Evolutionary conservation across 2,113 vertebrate species (phyloP), one percentile per base, ranked within the genome.

Genomic region (Erythrocercus mccallii): DNA sequence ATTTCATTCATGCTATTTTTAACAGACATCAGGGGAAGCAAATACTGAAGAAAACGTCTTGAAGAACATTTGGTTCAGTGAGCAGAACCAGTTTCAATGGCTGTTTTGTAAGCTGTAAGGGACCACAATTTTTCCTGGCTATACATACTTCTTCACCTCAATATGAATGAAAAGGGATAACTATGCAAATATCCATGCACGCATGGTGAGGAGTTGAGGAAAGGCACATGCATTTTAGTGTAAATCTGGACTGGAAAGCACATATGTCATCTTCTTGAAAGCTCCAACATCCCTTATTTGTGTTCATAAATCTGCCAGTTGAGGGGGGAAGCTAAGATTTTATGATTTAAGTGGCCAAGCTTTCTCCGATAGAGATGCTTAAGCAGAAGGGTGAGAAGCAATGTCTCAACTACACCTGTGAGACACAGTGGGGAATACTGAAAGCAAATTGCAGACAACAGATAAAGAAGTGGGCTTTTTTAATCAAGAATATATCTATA

Each of bases 1-100:
- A 7, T 81, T 92, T 88, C 51, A 93, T 83, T 90, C 64, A 78
- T 40, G 47, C 38, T 94, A 88, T 92, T 93, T 96, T 95, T 68
- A 92, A 60, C 74, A 95, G 45, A 61, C 17, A 72, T 31, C 71
- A 73, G 24, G 81, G 47, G 78, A 92, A 91, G 79, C 17, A 80
- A 94, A 85, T 70, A 90, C 64, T 78, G 72, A 37, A 90, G 71
- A 65, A 96, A 90, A 81, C 54, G 92, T 79, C 85, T 16, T 83
- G 84, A 76, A 85, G 81, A 92, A 89, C 54, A 70, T 80, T 91
- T 86, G 57, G 48, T 91, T 95, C 81, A 91, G 85, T 33, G 37
- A 89, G 48, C 40, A 84, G 65, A 82, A 86, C 40, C 60, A 50
- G 31, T 64, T 88, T 89, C 47, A 88, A 64, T 45, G 47, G 44